These are phyloP conservation scores for Limenitis camilla DNA, from an alignment of 2,888 invertebrate species.

Conservation along the genomic window DNA sequence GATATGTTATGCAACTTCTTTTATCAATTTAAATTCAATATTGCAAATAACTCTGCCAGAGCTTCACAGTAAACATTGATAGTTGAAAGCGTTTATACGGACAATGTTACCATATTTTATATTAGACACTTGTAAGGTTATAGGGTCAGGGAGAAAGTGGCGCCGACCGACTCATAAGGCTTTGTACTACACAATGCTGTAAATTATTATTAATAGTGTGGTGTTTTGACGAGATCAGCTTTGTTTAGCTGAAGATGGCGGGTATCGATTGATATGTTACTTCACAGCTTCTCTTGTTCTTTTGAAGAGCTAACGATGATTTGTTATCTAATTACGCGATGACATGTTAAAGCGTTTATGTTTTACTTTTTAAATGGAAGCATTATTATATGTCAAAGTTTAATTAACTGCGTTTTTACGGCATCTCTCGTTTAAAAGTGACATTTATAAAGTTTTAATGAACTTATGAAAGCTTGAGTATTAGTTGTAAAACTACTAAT, in stretches of 20 bases:
- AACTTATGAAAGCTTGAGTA: too few species aligned
- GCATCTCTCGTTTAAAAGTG: too few species aligned
- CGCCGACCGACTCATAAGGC: slow-evolving; percentile 15
- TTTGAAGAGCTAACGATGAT: background rate
- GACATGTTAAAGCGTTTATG: background rate
- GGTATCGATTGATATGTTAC: slow-evolving; percentile 10
- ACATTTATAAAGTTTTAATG: too few species aligned
- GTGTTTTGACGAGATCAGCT: slow-evolving; percentile 11
- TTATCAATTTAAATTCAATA: background rate
- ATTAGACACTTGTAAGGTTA: slow-evolving; percentile 20
- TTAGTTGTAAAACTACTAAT: too few species aligned
- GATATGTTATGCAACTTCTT: background rate
- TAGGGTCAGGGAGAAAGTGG: slow-evolving; percentile 22
- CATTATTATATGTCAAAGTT: too few species aligned
- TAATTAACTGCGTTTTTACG: too few species aligned
- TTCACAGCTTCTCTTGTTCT: background rate
- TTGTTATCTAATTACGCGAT: slow-evolving; percentile 1
- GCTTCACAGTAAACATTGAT: slow-evolving; percentile 1
- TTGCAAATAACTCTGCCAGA: background rate
- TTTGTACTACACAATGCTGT: slow-evolving; percentile 17
- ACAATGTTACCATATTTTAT: slow-evolving; percentile 16
- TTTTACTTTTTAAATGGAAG: too few species aligned
- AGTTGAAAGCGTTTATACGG: slow-evolving; percentile 11
- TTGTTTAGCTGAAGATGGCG: slow-evolving; percentile 5
- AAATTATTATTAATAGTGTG: slow-evolving; percentile 22